A percentile compares a stretch with the other conserved stretches of the same genome.
Evolutionary conservation across 2,888 invertebrate genomes (phyloP).

Genomic region (Carterocephalus palaemon): DNA sequence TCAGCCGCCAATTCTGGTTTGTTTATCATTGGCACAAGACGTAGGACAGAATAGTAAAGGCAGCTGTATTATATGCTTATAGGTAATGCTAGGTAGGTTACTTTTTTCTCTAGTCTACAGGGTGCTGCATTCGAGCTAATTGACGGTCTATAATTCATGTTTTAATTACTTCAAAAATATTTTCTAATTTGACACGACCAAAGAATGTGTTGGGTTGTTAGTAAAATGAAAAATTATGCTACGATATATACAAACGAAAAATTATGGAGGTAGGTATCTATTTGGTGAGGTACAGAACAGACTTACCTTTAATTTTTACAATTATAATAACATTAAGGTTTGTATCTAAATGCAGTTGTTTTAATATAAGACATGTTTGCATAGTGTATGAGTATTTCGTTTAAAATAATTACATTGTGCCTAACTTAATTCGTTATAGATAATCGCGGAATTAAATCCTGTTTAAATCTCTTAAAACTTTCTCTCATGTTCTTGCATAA

Average conservation of each 20-base stretch:
- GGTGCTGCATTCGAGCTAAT: slow-evolving; percentile 55
- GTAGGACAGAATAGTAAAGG: slow-evolving; percentile 33
- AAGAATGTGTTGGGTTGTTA: slow-evolving; percentile 48
- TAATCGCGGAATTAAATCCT: slow-evolving; percentile 10
- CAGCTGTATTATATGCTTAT: slow-evolving; percentile 65
- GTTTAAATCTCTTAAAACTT: slow-evolving; percentile 4
- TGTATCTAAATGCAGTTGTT: slow-evolving; percentile 15
- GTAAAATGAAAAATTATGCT: slow-evolving; percentile 22
- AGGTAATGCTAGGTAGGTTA: slow-evolving; percentile 59
- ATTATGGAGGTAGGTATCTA: too few relatives aligned
- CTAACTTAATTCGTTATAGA: slow-evolving; percentile 15
- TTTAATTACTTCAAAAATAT: slow-evolving; percentile 26
- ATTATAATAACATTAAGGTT: too few relatives aligned
- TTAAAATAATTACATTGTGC: slow-evolving; percentile 7
- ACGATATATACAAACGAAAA: too few relatives aligned
- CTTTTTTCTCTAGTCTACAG: slow-evolving; percentile 65
- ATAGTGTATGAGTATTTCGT: background rate
- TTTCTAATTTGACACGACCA: slow-evolving; percentile 42
- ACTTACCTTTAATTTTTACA: too few relatives aligned
- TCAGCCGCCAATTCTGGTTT: slow-evolving; percentile 4
- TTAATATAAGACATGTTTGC: slow-evolving; percentile 2
- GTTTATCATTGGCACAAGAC: slow-evolving; percentile 12
- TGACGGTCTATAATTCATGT: slow-evolving; percentile 42
- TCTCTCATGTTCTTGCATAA: slow-evolving; percentile 5
- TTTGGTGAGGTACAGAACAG: too few relatives aligned